These are phyloP conservation scores for Hormiphora californensis DNA, from an alignment of 37 sponge, comb jelly and placozoan genomes.

Conservation along the genomic window DNA sequence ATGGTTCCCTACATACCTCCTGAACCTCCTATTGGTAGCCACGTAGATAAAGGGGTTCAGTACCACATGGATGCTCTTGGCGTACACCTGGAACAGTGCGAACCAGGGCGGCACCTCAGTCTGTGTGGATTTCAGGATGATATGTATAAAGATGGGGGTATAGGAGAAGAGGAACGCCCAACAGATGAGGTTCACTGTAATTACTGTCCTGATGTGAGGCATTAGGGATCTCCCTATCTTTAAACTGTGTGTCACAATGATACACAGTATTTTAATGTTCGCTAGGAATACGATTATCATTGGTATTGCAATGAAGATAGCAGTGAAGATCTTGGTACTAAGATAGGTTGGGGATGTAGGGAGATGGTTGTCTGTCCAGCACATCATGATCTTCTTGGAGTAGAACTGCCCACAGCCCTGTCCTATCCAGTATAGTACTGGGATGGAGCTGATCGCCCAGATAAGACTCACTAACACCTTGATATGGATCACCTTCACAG, in stretches of 20 bases:
- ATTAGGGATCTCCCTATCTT: not conserved
- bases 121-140: conserved; percentile 14
- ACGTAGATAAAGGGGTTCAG: conserved; percentile 52
- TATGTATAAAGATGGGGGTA: not conserved
- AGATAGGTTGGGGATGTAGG: conserved; percentile 6
- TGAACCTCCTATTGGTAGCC: conserved; percentile 14
- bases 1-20: not conserved
- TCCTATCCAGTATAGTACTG: conserved; percentile 13
- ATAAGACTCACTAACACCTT: not conserved
- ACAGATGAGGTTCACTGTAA: conserved; percentile 30
- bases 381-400: not conserved
- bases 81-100: conserved; percentile 24
- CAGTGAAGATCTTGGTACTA: conserved; percentile 22
- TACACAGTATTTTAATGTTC: not conserved
- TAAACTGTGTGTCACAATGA: not conserved
- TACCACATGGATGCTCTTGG: conserved; percentile 37
- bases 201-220: conserved; percentile 5
- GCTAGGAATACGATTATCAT: conserved; percentile 31
- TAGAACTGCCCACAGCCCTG: not conserved
- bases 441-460: not conserved
- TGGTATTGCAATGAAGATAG: conserved; percentile 7
- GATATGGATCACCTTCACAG: not conserved
- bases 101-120: conserved; percentile 23
- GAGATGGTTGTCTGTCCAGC: conserved; percentile 20
- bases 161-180: conserved; percentile 48